A percentile compares a stretch with the other conserved stretches of the same genome.
phyloP scores from a whole-genome alignment of 1,140 invertebrate species.

The Spodoptera frugiperda region DNA sequence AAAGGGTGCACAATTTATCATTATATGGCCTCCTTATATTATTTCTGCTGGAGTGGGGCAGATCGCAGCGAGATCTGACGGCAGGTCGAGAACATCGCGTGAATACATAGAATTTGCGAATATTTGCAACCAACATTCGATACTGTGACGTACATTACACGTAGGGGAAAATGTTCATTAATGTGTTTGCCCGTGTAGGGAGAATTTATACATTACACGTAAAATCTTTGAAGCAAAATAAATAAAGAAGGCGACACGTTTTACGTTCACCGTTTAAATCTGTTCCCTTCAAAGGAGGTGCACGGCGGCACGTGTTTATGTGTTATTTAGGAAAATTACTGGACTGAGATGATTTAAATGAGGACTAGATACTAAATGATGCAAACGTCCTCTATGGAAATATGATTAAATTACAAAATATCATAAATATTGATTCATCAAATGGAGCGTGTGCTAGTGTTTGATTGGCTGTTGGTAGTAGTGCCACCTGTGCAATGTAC shows the following conservation, averaged over 20 bases:
- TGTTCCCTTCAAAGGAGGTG: slow-evolving; percentile 22
- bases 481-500: neutral
- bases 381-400: too few species aligned
- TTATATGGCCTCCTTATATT: neutral
- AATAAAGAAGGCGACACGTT: slow-evolving; percentile 14
- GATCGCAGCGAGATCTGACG: neutral
- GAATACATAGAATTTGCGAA: slow-evolving; percentile 4
- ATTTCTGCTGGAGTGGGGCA: neutral
- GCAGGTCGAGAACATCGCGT: neutral
- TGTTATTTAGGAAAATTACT: neutral
- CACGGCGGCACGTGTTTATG: neutral
- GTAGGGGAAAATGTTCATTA: neutral
- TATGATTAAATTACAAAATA: too few species aligned
- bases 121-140: slow-evolving; percentile 5
- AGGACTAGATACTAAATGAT: neutral
- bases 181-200: neutral
- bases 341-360: slow-evolving; percentile 10
- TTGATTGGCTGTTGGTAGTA: neutral
- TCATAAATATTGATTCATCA: too few species aligned
- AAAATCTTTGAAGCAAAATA: slow-evolving; percentile 32
- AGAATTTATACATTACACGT: neutral
- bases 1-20: slow-evolving; percentile 13
- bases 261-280: slow-evolving; percentile 15
- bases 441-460: neutral
- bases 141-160: neutral